Conservation (phyloP, 2,113 vertebrate genomes). For the Dicrurus megarhynchus region DNA sequence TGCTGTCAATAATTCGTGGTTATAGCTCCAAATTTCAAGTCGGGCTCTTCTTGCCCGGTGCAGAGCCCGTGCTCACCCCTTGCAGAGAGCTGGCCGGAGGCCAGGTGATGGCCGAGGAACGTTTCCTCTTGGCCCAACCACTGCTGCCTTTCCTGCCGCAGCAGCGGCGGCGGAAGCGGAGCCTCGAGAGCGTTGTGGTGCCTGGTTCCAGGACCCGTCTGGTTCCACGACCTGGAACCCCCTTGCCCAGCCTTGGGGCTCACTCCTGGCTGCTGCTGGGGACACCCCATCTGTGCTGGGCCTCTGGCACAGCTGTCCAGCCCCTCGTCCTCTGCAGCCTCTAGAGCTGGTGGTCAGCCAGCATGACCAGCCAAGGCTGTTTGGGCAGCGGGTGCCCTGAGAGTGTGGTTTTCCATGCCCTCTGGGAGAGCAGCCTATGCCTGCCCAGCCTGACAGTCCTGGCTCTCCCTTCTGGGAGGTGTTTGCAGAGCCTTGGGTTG, state of each 20-base stretch:
- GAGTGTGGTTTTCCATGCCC: neutral
- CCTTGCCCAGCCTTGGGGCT: neutral
- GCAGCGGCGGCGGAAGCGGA: neutral
- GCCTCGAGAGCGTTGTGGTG: fast-evolving
- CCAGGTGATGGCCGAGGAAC: neutral
- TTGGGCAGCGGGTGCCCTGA: neutral
- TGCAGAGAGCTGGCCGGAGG: neutral
- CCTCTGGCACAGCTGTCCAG: too few species aligned
- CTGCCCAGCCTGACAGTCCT: neutral
- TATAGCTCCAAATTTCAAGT: neutral
- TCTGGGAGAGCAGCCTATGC: neutral
- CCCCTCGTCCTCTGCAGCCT: fast-evolving
- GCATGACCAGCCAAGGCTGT: neutral
- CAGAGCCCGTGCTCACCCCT: fast-evolving
- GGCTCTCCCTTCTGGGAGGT: neutral
- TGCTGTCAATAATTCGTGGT: neutral
- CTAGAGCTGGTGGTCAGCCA: neutral
- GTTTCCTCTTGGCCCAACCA: neutral
- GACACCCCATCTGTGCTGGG: neutral
- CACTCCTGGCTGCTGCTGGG: neutral
- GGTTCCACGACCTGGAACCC: neutral
- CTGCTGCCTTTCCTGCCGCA: neutral
- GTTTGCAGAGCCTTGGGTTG: neutral
- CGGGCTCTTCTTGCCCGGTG: fast-evolving
- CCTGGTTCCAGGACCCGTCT: fast-evolving